Percentiles rank a stretch among this genome's conserved stretches.
phyloP scores from a whole-genome alignment of 2,797 vertebrate species.

The Thripadectes ignobilis region DNA sequence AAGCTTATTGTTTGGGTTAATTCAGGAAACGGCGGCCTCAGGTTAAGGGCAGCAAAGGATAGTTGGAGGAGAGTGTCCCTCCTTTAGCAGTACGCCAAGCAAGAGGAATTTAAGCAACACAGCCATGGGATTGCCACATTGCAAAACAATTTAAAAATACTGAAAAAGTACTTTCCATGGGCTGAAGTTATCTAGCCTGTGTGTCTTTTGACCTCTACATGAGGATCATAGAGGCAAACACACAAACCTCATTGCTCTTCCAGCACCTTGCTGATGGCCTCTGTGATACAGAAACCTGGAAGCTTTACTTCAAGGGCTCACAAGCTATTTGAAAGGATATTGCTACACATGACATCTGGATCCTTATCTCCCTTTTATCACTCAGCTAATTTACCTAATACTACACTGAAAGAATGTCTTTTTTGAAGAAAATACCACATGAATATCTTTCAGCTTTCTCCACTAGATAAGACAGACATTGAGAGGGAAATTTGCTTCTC shows the following conservation, averaged over 20 bases:
- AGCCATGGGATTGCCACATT: not conserved
- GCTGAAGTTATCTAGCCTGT: not conserved
- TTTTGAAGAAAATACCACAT: slow-evolving; percentile 21
- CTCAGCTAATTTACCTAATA: slow-evolving; percentile 35
- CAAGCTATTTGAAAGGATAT: not conserved
- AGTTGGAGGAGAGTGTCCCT: not conserved
- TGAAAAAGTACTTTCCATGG: not conserved
- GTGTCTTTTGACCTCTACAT: not conserved
- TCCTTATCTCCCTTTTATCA: slow-evolving; percentile 27
- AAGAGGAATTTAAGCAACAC: not conserved
- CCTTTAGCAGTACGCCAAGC: not conserved
- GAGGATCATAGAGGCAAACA: not conserved
- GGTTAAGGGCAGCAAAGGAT: not conserved
- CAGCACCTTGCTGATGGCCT: not conserved
- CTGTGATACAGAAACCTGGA: not conserved
- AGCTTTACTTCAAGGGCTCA: not conserved
- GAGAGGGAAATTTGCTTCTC: not conserved
- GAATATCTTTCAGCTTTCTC: not conserved
- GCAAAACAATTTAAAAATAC: not conserved
- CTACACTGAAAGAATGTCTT: slow-evolving; percentile 5
- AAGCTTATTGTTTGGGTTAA: not conserved
- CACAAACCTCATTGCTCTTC: not conserved
- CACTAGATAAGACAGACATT: not conserved
- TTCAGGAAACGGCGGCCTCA: not conserved
- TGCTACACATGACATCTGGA: slow-evolving; percentile 11